phyloP scores from a whole-genome alignment of 2,113 vertebrate species.

The Chloropsis hardwickii region DNA sequence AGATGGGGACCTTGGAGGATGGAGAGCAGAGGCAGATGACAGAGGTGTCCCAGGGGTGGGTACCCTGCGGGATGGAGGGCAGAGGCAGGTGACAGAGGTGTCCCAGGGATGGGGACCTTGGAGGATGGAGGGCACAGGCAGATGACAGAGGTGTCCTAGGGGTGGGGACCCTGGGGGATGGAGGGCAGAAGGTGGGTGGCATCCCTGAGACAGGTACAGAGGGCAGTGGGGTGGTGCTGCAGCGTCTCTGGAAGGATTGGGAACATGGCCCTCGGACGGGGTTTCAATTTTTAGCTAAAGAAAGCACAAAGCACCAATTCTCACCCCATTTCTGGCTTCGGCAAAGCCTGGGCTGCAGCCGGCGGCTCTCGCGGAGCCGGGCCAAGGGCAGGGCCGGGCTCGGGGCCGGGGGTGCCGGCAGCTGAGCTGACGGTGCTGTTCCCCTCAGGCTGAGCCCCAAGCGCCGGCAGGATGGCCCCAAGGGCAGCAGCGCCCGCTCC shows the following conservation, averaged over 20 bases:
- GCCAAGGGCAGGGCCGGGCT: not conserved
- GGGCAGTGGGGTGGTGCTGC: not conserved
- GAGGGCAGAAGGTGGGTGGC: not conserved
- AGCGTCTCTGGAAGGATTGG: not conserved
- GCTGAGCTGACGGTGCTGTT: not conserved
- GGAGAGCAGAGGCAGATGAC: not conserved
- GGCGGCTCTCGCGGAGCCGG: not conserved
- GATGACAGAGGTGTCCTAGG: not conserved
- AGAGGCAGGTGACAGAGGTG: not conserved
- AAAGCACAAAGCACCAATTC: not conserved
- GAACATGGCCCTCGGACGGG: rapidly evolving
- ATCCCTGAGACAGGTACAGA: no score
- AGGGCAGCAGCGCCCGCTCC: slow-evolving; percentile 77
- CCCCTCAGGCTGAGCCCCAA: slow-evolving; percentile 77
- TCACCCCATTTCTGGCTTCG: not conserved
- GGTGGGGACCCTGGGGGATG: rapidly evolving
- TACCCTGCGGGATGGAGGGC: rapidly evolving
- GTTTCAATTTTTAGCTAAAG: not conserved
- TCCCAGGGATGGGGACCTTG: rapidly evolving
- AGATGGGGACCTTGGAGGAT: no score
- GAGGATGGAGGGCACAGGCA: rapidly evolving
- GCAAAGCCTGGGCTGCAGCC: not conserved
- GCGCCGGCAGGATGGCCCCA: slow-evolving; percentile 81
- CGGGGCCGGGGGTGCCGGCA: not conserved
- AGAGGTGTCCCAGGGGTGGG: not conserved